Evolutionary conservation across 2,797 vertebrate genomes (phyloP), one percentile per base, ranked within the genome.

Genomic region (Pseudomugil gertrudae): DNA sequence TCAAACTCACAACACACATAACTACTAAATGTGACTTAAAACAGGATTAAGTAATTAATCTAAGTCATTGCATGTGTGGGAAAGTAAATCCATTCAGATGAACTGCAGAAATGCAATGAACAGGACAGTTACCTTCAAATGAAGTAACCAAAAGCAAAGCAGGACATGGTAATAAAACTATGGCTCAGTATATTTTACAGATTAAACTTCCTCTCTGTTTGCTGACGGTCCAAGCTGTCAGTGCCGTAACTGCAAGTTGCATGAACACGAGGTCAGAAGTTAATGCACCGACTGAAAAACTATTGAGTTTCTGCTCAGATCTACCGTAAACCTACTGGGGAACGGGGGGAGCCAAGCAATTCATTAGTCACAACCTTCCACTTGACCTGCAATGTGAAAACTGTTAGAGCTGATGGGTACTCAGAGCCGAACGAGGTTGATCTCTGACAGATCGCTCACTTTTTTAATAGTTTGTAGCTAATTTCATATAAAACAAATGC

Each of bases 301-400:
- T 35, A 21, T 66, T 10, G 57, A 70, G 57, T 40, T 26, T 36
- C 57, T 7, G 60, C 52, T 67, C 17, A 0, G 30, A 40, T 64
- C 19, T 14, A 63, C 63, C 63, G 69, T 24, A 43, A 64, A 50
- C 30, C 51, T 3, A 6, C 6, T 30, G 77, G 69, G 21, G 29
- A 55, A 64, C 2, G 29, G 30, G 32, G 71, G 78, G 67, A 66
- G 53, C 68, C 1, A 36, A 71, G 55, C 27, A 55, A 82, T 77
- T 90, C 82, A 87, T 84, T 81, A 84, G 66, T 66, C 14, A 10
- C 17, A 26, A 84, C 87, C 83, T 80, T 79, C 63, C 51, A 69
- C 75, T 85, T 84, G 85, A 88, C 85, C 82, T 76, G 58, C 23
- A 36, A 29, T 57, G 43, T 68, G 45, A 78, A 81, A 78, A 69